Percentiles rank a stretch among this genome's conserved stretches.
Evolutionary conservation across 64 coral and sea anemone genomes (phyloP).

Genomic region (Acropora tenuis): DNA sequence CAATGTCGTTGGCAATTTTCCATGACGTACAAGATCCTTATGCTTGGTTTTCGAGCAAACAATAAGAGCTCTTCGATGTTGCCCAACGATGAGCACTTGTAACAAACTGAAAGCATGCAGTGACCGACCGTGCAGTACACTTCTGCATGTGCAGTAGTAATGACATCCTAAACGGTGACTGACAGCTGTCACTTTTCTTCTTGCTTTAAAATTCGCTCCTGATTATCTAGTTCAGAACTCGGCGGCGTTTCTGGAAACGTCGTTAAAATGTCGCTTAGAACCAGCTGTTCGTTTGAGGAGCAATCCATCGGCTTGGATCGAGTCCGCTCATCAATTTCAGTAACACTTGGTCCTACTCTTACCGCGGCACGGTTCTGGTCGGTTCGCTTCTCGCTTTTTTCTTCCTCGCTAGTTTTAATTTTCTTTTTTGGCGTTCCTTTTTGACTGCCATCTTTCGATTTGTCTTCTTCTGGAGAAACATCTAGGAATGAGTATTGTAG

Average conservation of each 20-base stretch:
- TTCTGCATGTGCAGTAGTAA: too few relatives aligned
- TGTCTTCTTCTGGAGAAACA: background rate
- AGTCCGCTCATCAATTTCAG: background rate
- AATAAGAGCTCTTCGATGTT: too few relatives aligned
- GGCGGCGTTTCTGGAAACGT: conserved; percentile 42
- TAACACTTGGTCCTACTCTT: background rate
- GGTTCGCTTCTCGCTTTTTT: background rate
- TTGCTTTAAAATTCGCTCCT: background rate
- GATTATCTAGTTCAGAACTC: conserved; percentile 21
- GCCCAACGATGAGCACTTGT: too few relatives aligned
- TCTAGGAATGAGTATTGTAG: conserved; percentile 74
- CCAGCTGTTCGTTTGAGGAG: background rate
- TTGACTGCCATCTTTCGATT: background rate
- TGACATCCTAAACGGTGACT: too few relatives aligned
- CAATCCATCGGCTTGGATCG: background rate
- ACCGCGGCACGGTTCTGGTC: background rate
- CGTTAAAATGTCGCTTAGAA: background rate
- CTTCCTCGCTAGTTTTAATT: background rate
- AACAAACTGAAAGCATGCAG: too few relatives aligned
- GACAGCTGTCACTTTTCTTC: background rate
- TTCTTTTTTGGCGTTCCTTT: conserved; percentile 4
- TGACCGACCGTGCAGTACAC: too few relatives aligned
- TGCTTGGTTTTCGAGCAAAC: too few relatives aligned
- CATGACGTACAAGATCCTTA: too few relatives aligned
- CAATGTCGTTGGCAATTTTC: too few relatives aligned